Conservation (phyloP, 2,888 invertebrate species). For the Disparrhopalites patrizii region DNA sequence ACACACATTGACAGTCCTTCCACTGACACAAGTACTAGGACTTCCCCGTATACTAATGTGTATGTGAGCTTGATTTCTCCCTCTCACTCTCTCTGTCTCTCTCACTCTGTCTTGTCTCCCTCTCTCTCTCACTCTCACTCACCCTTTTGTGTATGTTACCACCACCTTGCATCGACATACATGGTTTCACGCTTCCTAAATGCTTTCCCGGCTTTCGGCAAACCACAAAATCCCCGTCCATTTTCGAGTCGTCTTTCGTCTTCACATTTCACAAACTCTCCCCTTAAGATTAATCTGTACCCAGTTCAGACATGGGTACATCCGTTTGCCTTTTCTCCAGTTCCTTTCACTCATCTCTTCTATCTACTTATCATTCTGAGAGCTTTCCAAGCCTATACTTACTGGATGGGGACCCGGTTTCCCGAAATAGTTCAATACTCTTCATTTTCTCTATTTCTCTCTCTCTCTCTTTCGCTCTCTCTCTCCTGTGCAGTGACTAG, state of each 20-base stretch:
- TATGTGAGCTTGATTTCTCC: too few species aligned
- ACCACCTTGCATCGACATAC: constrained; percentile 2
- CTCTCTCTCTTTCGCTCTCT: not conserved
- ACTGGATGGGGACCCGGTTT: too few species aligned
- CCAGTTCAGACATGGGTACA: constrained; percentile 7
- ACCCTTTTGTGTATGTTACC: not conserved
- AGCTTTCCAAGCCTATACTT: too few species aligned
- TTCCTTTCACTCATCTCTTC: not conserved
- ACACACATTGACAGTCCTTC: too few species aligned
- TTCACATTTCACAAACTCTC: constrained; percentile 16
- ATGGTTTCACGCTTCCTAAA: constrained; percentile 31
- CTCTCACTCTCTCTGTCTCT: constrained; percentile 6
- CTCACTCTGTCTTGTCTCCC: constrained; percentile 4
- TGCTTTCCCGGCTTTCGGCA: constrained; percentile 31
- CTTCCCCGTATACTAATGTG: too few species aligned
- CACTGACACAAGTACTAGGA: too few species aligned
- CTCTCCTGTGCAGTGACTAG: not conserved
- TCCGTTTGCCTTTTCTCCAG: constrained; percentile 2
- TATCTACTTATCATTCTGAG: not conserved
- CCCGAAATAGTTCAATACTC: too few species aligned
- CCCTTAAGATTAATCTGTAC: constrained; percentile 14
- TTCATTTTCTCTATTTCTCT: too few species aligned
- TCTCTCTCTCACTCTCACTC: not conserved
- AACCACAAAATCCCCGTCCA: constrained; percentile 30
- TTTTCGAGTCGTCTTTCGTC: constrained; percentile 22